phyloP scores from a whole-genome alignment of 2,797 vertebrate genomes.

The Gymnoscopelus microlampas region DNA sequence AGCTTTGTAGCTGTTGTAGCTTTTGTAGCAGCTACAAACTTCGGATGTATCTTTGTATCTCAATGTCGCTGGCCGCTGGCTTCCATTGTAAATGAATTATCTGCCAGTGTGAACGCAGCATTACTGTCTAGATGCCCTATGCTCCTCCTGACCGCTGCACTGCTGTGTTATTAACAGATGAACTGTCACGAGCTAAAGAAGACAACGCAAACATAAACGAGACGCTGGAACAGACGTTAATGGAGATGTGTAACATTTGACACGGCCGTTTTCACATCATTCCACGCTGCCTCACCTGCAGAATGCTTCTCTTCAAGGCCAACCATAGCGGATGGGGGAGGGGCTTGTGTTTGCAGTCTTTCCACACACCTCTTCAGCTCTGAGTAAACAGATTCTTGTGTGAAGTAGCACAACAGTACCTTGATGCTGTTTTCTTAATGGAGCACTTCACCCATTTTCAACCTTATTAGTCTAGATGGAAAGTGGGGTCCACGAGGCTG shows the following conservation, averaged over 20 bases:
- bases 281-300: constrained; percentile 34
- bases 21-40: too few relatives aligned
- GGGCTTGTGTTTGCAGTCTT: constrained; percentile 22
- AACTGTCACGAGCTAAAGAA: constrained; percentile 93
- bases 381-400: constrained; percentile 30
- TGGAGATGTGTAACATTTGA: constrained; percentile 98
- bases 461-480: too few relatives aligned
- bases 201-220: constrained; percentile 93
- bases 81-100: too few relatives aligned
- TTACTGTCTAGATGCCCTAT: constrained; percentile 11
- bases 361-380: constrained; percentile 20
- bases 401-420: constrained; percentile 43
- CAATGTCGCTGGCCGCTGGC: too few relatives aligned
- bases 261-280: constrained; percentile 51
- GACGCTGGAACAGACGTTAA: constrained; percentile 97
- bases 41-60: too few relatives aligned
- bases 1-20: too few relatives aligned
- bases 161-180: constrained; percentile 88
- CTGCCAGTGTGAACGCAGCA: not conserved
- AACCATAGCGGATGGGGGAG: constrained; percentile 28
- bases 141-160: constrained; percentile 53
- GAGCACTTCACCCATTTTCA: not conserved
- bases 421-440: constrained; percentile 32
- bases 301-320: constrained; percentile 29
- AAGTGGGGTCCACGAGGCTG: too few relatives aligned